Evolutionary conservation across 2,797 vertebrate species (phyloP).

Genomic region (Myiothlypis coronata): DNA sequence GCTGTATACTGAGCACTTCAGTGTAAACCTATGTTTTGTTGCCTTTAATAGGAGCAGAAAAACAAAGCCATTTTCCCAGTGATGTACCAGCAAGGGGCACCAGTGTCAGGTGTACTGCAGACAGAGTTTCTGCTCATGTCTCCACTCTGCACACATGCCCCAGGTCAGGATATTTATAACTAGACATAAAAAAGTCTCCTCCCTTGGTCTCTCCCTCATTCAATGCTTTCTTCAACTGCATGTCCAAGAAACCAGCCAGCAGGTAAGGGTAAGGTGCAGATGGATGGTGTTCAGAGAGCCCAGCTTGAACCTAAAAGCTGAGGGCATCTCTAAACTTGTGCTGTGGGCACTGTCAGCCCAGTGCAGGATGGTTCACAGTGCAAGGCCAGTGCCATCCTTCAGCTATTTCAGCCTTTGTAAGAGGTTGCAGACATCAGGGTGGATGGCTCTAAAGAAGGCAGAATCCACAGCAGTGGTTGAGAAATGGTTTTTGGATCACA

Average conservation of each 20-base stretch:
- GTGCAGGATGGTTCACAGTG: rapidly evolving
- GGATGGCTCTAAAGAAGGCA: background rate
- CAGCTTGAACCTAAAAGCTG: background rate
- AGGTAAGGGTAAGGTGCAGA: background rate
- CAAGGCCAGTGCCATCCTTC: rapidly evolving
- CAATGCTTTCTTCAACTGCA: background rate
- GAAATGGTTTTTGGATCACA: background rate
- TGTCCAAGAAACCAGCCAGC: background rate
- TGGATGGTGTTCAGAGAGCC: background rate
- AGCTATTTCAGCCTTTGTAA: rapidly evolving
- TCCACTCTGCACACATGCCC: background rate
- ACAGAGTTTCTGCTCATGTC: background rate
- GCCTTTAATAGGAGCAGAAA: background rate
- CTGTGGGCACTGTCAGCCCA: background rate
- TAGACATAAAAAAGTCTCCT: background rate
- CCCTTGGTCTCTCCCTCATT: background rate
- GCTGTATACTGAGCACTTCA: background rate
- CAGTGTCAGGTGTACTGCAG: background rate
- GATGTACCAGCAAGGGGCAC: background rate
- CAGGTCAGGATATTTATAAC: background rate
- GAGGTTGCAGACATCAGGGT: background rate
- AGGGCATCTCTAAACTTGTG: background rate
- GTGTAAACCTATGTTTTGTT: background rate
- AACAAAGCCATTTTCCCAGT: background rate
- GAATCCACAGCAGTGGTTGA: background rate